Evolutionary conservation across 2,797 vertebrate genomes (phyloP), one percentile per base, ranked within the genome.

Genomic region (Acrossocheilus wenchowensis): DNA sequence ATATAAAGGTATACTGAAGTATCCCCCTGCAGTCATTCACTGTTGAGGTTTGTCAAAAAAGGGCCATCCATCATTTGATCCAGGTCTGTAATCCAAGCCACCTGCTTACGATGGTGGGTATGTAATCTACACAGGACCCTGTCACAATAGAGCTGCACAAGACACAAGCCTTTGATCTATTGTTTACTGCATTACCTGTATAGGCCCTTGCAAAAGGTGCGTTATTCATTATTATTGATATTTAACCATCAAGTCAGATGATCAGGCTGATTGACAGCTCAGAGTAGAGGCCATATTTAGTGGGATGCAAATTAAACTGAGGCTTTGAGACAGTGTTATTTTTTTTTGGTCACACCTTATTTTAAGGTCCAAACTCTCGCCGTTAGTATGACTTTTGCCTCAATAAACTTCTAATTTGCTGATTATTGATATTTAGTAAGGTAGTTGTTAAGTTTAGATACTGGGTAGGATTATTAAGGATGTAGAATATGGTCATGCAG

Each of bases 21-120:
- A 66, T 64, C 41, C 45, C 15, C 50, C 36, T 23, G 23, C 26
- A 78, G 89, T 84, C 85, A 88, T 90, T 93, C 91, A 93, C 87
- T 88, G 80, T 88, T 64, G 73, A 77, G 14, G 4, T 23, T 78
- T 83, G 30, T 86, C 86, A 71, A 87, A 88, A 89, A 87, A 85
- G 41, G 54, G 54, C 72, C 72, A 88, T 74, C 87, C 89, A 89
- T 89, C 88, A 93, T 92, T 91, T 91, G 93, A 94, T 93, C 92
- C 90, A 89, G 68, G 69, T 17, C 26, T 90, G 93, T 93, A 95
- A 95, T 93, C 84, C 87, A 91, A 94, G 77, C 91, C 92, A 88
- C 54, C 52, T 87, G 90, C 90, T 78, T 85, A 30, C 21, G 72
- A 89, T 62, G 81, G 77, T 10, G 71, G 82, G 57, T 64, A 90